These are phyloP conservation scores for Hydroisotoma schaefferi DNA, from an alignment of 2,888 invertebrate genomes.

Conservation along the genomic window DNA sequence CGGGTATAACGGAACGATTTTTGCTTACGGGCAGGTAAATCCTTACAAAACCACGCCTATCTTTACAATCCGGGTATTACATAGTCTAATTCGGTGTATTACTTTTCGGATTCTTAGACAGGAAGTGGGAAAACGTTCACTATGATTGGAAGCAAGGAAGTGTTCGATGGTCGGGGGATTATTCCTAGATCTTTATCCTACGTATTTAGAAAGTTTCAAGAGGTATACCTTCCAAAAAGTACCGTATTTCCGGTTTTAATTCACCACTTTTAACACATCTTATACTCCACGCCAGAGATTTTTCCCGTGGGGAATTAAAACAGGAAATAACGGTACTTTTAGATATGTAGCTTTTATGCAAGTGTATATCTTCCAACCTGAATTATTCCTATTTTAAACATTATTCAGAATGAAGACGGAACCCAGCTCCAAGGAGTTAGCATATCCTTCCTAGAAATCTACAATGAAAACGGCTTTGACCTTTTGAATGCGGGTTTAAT, in stretches of 20 bases:
- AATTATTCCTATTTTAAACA: too few species aligned
- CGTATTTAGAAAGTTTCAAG: slow-evolving; percentile 54
- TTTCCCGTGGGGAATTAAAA: too few species aligned
- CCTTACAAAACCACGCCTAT: neutral
- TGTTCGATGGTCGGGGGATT: slow-evolving; percentile 55
- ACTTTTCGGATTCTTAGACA: slow-evolving; percentile 52
- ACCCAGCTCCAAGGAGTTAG: slow-evolving; percentile 50
- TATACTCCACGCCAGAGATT: too few species aligned
- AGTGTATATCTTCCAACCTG: too few species aligned
- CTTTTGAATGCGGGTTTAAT: slow-evolving; percentile 54
- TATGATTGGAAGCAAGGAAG: slow-evolving; percentile 55
- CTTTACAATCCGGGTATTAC: neutral
- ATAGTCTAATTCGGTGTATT: neutral
- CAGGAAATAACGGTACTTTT: too few species aligned
- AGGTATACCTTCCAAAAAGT: slow-evolving; percentile 50
- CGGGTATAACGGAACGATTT: slow-evolving; percentile 59
- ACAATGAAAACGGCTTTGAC: slow-evolving; percentile 59
- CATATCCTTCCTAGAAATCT: slow-evolving; percentile 59
- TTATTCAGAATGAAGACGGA: slow-evolving; percentile 11
- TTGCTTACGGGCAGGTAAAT: slow-evolving; percentile 59
- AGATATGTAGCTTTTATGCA: too few species aligned
- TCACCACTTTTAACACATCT: too few species aligned
- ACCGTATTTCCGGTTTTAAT: neutral
- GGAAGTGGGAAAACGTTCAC: slow-evolving; percentile 60
- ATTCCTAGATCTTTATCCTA: slow-evolving; percentile 57